These are phyloP conservation scores for Sciurus niger DNA, from an alignment of 2,113 vertebrate genomes.

Conservation along the genomic window DNA sequence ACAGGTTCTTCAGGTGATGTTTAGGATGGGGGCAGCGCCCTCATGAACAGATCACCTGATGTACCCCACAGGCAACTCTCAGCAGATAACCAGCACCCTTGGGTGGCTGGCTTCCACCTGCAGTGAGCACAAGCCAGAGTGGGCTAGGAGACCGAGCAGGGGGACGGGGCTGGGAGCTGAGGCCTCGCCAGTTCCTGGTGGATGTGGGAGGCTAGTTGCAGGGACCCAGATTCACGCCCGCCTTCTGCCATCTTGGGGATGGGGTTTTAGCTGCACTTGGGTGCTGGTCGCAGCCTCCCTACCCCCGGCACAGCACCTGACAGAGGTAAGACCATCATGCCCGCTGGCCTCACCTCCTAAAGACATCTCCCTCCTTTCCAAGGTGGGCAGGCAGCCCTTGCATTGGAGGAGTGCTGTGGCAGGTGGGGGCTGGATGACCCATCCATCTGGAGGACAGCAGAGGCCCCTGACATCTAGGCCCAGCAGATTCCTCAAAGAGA, in stretches of 20 bases:
- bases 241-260: neutral
- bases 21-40: neutral
- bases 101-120: no score
- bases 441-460: accelerated
- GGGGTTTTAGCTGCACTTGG: accelerated
- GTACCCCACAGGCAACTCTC: neutral
- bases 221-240: neutral
- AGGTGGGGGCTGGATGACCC: no score
- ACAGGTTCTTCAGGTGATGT: neutral
- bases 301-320: neutral
- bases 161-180: no score
- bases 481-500: neutral
- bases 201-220: neutral
- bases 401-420: no score
- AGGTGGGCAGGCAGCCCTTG: neutral
- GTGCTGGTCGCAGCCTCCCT: neutral
- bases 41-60: neutral
- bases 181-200: neutral
- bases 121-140: no score
- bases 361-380: neutral
- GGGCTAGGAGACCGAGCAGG: no score
- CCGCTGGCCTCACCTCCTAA: neutral
- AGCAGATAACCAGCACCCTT: accelerated
- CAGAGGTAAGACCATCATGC: neutral
- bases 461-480: neutral